Base-by-base conservation (phyloP, 2,888 invertebrate genomes). In the Scrobipalpa atriplicella region DNA sequence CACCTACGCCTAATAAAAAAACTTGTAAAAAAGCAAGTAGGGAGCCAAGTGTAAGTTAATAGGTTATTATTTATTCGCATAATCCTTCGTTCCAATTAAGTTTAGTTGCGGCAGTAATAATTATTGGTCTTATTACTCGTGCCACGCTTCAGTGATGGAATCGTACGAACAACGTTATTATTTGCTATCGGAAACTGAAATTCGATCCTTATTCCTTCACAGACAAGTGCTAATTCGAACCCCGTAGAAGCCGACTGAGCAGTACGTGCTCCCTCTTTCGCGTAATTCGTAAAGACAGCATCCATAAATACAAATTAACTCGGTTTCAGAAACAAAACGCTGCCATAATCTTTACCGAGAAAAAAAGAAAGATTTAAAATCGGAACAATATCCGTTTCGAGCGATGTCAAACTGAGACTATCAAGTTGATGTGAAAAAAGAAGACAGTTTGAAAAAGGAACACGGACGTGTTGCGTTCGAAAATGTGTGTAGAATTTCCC, bases 31-130 rank as follows among this genome's bases (percentile, higher is more conserved):
- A 47, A 39, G 16, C n/a, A 62, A 47, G 62, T 52, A 76, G 76
- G 78, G 78, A 78, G 74, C 79, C 73, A 77, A 75, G 79, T 78
- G 77, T 75, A 76, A 80, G 79, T 78, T 81, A 78, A 77, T 76
- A 72, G 73, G 73, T 73, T 77, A 77, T 85, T 87, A 83, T 87
- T 87, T 84, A 87, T 86, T 83, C 81, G 80, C 79, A 83, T 83
- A 84, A 85, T 83, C 82, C 83, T 78, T 82, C 78, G 79, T 77
- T 82, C 86, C 87, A 90, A 90, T 90, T 89, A 90, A 85, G 78
- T 82, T 81, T 81, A 80, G 81, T 84, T 82, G 83, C 80, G 73
- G 79, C 75, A 74, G 75, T 79, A 77, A 79, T 81, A 86, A 87
- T 88, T 83, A 85, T 84, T 83, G 78, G 79, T 81, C 82, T 81